A percentile compares a stretch with the other conserved stretches of the same genome.
Conservation (phyloP, 2,888 invertebrate genomes). For the Pristionchus arcanus region DNA sequence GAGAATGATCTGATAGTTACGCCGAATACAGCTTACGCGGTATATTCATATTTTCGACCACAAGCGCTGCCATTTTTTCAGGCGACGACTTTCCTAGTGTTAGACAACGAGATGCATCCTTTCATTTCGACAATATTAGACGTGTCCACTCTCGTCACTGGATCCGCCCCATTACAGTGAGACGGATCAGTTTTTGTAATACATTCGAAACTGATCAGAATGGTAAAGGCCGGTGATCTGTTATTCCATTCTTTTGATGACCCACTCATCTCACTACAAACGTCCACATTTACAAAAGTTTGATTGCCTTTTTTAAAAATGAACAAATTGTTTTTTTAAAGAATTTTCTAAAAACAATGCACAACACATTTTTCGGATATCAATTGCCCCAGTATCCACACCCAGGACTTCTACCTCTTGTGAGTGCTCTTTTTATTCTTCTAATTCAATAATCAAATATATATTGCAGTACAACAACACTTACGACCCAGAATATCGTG, state of each 20-base stretch:
- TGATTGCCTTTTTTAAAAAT: not conserved
- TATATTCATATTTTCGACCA: not conserved
- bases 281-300: not conserved
- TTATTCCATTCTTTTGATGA: not conserved
- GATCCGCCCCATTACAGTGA: not conserved
- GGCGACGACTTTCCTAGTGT: not conserved
- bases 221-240: not conserved
- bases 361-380: not conserved
- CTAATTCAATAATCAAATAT: not conserved
- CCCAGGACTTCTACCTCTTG: not conserved
- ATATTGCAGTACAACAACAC: slow-evolving; percentile 30
- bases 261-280: not conserved
- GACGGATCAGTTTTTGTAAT: not conserved
- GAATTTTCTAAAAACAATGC: not conserved
- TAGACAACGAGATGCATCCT: not conserved
- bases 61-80: not conserved
- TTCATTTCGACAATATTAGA: not conserved
- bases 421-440: not conserved
- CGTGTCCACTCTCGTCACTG: not conserved
- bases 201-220: not conserved
- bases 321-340: not conserved
- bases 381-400: not conserved
- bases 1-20: not conserved
- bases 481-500: slow-evolving; percentile 11
- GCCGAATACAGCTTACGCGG: slow-evolving; percentile 20